phyloP scores from a whole-genome alignment of 2,113 vertebrate species.

The Muntiacus reevesi region DNA sequence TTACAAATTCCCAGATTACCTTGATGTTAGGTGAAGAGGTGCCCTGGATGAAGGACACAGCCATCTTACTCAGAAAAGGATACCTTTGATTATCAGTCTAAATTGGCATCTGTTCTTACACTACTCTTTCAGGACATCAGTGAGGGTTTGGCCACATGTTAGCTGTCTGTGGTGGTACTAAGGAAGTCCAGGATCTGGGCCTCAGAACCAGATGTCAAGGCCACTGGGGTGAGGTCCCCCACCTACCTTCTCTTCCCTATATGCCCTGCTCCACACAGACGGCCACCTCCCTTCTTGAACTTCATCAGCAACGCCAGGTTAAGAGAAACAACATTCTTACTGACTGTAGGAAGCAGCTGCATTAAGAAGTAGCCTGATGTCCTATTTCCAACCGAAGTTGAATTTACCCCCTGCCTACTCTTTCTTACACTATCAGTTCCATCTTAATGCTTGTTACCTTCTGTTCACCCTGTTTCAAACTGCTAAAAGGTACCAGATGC shows the following conservation, averaged over 20 bases:
- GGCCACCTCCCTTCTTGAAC: neutral
- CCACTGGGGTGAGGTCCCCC: accelerated
- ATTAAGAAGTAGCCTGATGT: neutral
- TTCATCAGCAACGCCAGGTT: neutral
- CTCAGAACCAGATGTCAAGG: neutral
- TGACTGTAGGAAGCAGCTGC: neutral
- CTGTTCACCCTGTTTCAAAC: constrained; percentile 30
- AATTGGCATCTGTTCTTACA: neutral
- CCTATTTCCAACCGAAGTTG: neutral
- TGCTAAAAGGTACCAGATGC: constrained; percentile 34
- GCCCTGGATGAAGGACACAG: neutral
- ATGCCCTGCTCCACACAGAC: neutral
- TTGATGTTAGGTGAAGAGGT: neutral
- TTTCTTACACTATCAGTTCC: neutral
- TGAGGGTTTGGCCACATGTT: too few relatives aligned
- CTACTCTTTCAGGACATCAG: neutral
- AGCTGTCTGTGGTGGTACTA: neutral
- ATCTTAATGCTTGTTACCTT: constrained; percentile 6
- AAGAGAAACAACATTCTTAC: neutral
- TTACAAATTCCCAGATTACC: neutral
- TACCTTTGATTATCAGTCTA: neutral
- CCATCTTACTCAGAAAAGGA: neutral
- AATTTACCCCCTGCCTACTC: neutral
- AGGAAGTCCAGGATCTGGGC: neutral
- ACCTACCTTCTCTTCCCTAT: neutral